Evolutionary conservation across 2,113 vertebrate genomes (phyloP).

Genomic region (Podarcis raffonei): DNA sequence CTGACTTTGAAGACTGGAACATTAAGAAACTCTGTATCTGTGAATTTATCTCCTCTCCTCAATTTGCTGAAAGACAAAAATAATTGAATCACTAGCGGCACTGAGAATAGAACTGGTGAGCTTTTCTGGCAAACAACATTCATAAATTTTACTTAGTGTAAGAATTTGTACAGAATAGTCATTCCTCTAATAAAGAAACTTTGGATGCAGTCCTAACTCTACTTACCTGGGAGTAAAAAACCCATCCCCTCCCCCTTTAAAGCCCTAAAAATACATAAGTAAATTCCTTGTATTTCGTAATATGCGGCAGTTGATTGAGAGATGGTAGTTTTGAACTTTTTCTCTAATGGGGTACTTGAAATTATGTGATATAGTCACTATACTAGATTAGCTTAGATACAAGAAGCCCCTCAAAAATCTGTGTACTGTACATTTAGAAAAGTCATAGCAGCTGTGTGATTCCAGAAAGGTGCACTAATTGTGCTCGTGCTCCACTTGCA

Average conservation of each 20-base stretch:
- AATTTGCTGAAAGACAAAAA: conserved; percentile 75
- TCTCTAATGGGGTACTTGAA: neutral
- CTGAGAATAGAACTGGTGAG: neutral
- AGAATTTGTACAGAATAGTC: conserved; percentile 2
- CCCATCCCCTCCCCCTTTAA: too few relatives aligned
- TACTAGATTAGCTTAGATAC: neutral
- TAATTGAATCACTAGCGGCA: neutral
- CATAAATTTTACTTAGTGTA: neutral
- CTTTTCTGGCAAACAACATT: conserved; percentile 3
- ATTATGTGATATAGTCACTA: neutral
- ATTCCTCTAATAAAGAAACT: too few relatives aligned
- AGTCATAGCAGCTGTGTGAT: neutral
- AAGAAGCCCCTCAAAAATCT: neutral
- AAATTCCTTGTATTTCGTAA: too few relatives aligned
- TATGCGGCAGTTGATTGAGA: too few relatives aligned
- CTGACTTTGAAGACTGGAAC: conserved; percentile 51
- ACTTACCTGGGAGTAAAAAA: too few relatives aligned
- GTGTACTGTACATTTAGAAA: neutral
- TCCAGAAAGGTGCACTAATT: neutral
- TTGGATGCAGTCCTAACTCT: too few relatives aligned
- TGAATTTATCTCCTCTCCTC: conserved; percentile 70
- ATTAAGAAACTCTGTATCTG: conserved; percentile 60
- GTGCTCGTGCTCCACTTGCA: neutral
- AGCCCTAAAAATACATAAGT: too few relatives aligned
- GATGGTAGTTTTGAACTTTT: neutral